These are phyloP conservation scores for Phaonia tiefii DNA, from an alignment of 2,888 invertebrate species.

Conservation along the genomic window DNA sequence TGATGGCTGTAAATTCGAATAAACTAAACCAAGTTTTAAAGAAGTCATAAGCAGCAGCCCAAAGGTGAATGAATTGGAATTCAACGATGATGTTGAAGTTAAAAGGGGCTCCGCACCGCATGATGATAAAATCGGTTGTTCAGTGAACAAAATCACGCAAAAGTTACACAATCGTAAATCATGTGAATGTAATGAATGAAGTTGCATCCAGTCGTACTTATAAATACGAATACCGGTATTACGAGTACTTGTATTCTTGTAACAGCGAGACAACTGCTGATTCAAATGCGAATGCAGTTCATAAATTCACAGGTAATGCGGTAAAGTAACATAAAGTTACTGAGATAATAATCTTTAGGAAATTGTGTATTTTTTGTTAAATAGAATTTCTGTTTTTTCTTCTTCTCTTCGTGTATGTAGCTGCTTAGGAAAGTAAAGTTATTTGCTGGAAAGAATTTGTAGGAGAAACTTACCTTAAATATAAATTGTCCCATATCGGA, in stretches of 20 bases:
- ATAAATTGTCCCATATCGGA: conserved; percentile 86
- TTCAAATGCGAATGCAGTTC: too few relatives aligned
- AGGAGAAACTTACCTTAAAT: conserved; percentile 82
- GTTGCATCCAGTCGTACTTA: neutral
- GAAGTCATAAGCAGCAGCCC: conserved; percentile 36
- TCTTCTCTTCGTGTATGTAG: too few relatives aligned
- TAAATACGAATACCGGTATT: too few relatives aligned
- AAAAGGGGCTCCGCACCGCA: neutral
- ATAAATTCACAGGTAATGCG: too few relatives aligned
- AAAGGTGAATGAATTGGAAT: conserved; percentile 48
- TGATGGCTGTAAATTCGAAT: neutral
- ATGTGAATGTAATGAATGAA: conserved; percentile 29
- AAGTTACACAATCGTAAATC: conserved; percentile 49
- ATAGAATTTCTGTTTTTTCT: too few relatives aligned
- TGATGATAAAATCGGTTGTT: neutral
- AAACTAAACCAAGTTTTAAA: neutral
- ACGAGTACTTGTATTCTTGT: too few relatives aligned
- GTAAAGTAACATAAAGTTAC: too few relatives aligned
- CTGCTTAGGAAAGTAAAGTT: too few relatives aligned
- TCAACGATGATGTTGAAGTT: conserved; percentile 26
- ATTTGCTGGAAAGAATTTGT: too few relatives aligned
- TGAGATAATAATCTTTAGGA: too few relatives aligned
- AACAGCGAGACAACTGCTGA: too few relatives aligned
- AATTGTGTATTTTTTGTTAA: too few relatives aligned
- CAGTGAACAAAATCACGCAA: conserved; percentile 6